Evolutionary conservation across 2,797 vertebrate genomes (phyloP), one percentile per base, ranked within the genome.

Genomic region (Onychomys arenicola): DNA sequence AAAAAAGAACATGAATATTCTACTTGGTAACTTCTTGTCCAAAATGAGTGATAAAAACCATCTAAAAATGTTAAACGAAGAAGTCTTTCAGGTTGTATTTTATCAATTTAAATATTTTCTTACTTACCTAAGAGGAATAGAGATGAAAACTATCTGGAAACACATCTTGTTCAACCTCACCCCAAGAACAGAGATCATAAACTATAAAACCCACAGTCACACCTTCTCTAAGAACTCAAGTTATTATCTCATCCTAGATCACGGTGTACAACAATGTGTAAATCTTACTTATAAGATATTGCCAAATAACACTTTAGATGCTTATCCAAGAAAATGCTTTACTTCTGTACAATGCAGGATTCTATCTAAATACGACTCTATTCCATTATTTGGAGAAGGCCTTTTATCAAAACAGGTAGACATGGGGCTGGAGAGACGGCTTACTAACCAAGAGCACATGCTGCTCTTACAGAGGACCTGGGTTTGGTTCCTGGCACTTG

Each of bases 1-100:
- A 2, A 52, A 96, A 92, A 29, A 85, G 8, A 71, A n/a, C 13
- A 10, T 71, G 90, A 65, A 85, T 86, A 59, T 87, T 89, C 55
- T 23, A 86, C 57, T 83, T 96, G 32, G 23, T 71, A 25, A 69
- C n/a, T 5, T 82, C 94, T 77, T 87, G 87, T n/a, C 92, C 63
- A 84, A 97, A 96, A 91, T 67, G 17, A 95, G 69, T 27, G 84
- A 7, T 71, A 95, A 91, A 85, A 91, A 83, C 12, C 94, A 63
- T 63, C 55, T 87, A 55, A 71, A 96, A 95, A 83, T 91, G 69
- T 90, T 94, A 92, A 88, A 91, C 5, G 27, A 86, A 86, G 78
- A 37, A 84, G 17, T 59, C 37, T 81, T 37, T 8, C 21, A 78
- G 90, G 52, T 57, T 69, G 89, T 14, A 91, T 92, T 93, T 94